A percentile compares a stretch with the other conserved stretches of the same genome.
These are phyloP conservation scores for Bryconaethiops microstoma DNA, from an alignment of 2,797 vertebrate genomes.

Conservation along the genomic window DNA sequence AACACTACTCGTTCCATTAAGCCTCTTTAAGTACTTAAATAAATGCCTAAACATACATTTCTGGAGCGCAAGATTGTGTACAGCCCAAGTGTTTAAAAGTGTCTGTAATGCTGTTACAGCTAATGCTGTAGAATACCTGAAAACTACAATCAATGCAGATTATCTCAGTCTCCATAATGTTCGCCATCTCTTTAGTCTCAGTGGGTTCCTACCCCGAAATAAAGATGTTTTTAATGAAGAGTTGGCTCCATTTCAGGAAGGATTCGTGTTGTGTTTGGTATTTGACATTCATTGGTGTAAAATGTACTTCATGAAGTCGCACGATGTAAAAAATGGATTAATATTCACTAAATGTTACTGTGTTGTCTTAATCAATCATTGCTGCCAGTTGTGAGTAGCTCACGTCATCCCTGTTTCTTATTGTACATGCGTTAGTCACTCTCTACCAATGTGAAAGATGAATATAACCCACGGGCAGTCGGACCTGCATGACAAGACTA, in stretches of 20 bases:
- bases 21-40: background rate
- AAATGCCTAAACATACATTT: background rate
- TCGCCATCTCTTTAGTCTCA: no score
- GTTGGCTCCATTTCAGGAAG: no score
- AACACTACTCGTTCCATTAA: background rate
- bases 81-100: background rate
- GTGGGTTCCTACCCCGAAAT: no score
- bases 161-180: background rate
- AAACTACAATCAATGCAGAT: conserved; percentile 23
- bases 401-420: no score
- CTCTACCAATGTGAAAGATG: conserved; percentile 6
- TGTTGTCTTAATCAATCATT: no score
- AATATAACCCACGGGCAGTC: background rate
- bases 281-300: no score
- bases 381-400: no score
- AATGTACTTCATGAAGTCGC: no score
- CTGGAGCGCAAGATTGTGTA: background rate
- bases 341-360: conserved; percentile 1
- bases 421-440: conserved; percentile 6
- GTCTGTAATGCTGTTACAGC: background rate
- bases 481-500: conserved; percentile 7
- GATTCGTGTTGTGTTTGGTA: no score
- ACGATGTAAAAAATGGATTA: conserved; percentile 12
- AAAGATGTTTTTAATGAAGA: no score
- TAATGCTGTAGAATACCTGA: background rate